Evolutionary conservation across 2,113 vertebrate species (phyloP), one percentile per base, ranked within the genome.

Genomic region (Brachypteracias leptosomus): DNA sequence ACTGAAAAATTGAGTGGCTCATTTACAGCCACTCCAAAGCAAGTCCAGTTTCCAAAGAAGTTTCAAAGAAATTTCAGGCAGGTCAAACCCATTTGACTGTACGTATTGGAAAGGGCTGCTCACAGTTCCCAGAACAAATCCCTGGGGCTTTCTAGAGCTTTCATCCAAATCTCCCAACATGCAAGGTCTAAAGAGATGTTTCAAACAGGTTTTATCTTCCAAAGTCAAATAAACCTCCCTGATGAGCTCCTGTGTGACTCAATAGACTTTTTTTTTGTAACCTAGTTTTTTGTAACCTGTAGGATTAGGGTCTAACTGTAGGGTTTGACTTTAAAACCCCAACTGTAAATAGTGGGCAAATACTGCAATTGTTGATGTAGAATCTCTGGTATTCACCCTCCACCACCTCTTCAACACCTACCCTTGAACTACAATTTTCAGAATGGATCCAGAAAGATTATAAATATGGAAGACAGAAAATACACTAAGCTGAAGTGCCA

Each of bases 131-230:
- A 58, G 70, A 93, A 88, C 16, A 91, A 85, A 63, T 71, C n/a
- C 31, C 38, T 38, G 24, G 17, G 16, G 15, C 22, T 90, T 86
- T 81, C 55, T 62, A 65, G 16, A 76, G 63, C 68, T 86, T 73
- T 77, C 83, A 62, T 66, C 36, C 22, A 61, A 97, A n/a, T 98
- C 98, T 9, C 98, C 98, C 80, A 98, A 98, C 89, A 98, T 98
- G 98, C 98, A 98, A 79, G 98, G 98, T 62, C 95, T 98, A 68
- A 98, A 98, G 96, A 97, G 98, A 85, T 98, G 98, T 51, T 98
- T 98, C 96, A 98, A 98, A 92, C 98, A 98, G 96, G 98, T 97
- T 33, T 96, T 98, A 13, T 98, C 98, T 40, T 96, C 98, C 80
- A 98, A 98, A 97, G 98, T 96, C 49, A 98, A 98, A 93, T 95